These are phyloP conservation scores for Agrochola circellaris DNA, from an alignment of 2,888 invertebrate species.

Conservation along the genomic window DNA sequence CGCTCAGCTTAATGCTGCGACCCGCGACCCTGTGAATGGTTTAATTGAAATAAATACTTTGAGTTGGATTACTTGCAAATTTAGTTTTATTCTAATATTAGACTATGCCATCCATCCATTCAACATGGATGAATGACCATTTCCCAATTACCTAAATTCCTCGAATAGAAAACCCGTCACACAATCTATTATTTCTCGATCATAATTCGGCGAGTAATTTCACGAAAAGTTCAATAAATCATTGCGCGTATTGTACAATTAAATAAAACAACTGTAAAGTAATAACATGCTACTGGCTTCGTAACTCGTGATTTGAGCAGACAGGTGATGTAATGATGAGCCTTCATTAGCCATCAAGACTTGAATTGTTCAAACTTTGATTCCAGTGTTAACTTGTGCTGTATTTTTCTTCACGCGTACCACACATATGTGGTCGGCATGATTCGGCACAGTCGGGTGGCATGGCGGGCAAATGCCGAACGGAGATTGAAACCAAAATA, in stretches of 20 bases:
- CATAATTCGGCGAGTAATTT: neutral
- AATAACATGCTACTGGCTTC: neutral
- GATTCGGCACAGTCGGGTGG: neutral
- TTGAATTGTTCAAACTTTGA: neutral
- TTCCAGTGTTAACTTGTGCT: neutral
- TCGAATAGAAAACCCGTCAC: conserved; percentile 5
- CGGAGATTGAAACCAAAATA: neutral
- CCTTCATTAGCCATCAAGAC: neutral
- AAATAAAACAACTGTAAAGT: neutral
- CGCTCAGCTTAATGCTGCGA: too few relatives aligned
- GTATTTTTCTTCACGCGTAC: neutral
- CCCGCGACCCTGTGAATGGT: too few relatives aligned
- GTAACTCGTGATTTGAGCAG: conserved; percentile 11
- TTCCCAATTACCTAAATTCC: neutral
- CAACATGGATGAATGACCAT: neutral
- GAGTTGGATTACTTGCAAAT: neutral
- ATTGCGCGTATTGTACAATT: neutral
- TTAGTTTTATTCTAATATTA: neutral
- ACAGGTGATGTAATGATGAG: neutral
- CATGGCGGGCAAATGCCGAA: neutral
- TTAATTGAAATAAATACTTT: neutral
- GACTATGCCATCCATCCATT: too few relatives aligned
- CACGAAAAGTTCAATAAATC: conserved; percentile 23
- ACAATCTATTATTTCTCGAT: neutral
- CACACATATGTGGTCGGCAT: neutral